phyloP scores from a whole-genome alignment of 2,888 invertebrate species.

The Boloria selene region DNA sequence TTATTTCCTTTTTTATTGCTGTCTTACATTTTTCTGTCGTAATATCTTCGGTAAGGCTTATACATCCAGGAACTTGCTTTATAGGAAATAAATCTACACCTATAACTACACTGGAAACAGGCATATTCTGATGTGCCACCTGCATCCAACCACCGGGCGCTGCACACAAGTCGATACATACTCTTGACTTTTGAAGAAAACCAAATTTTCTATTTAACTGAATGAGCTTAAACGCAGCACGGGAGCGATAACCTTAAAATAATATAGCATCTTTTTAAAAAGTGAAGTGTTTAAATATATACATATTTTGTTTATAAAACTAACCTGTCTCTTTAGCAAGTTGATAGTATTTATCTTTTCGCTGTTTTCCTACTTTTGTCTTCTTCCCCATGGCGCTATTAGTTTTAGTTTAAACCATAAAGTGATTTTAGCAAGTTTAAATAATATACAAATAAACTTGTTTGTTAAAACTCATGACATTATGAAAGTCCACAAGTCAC shows the following conservation, averaged over 20 bases:
- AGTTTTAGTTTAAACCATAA: slow-evolving; percentile 2
- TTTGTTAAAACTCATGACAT: neutral
- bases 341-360: slow-evolving; percentile 99
- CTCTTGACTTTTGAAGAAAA: slow-evolving; percentile 96
- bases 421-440: too few relatives aligned
- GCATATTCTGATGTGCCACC: slow-evolving; percentile 98
- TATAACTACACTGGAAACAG: slow-evolving; percentile 95
- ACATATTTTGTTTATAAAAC: slow-evolving; percentile 34
- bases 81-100: slow-evolving; percentile 99
- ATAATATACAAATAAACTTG: too few relatives aligned
- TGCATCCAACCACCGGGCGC: slow-evolving; percentile 99
- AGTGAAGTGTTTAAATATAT: neutral
- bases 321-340: slow-evolving; percentile 98
- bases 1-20: slow-evolving; percentile 91
- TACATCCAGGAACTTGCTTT: slow-evolving; percentile 92
- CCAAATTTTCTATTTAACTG: slow-evolving; percentile 98
- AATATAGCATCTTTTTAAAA: neutral
- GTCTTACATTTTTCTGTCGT: slow-evolving; percentile 96
- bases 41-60: slow-evolving; percentile 95
- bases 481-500: neutral
- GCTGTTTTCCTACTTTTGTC: slow-evolving; percentile 97
- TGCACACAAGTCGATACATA: slow-evolving; percentile 98
- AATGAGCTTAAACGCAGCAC: slow-evolving; percentile 99
- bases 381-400: slow-evolving; percentile 92
- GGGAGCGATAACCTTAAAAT: slow-evolving; percentile 94